Base-by-base conservation (phyloP, 2,797 vertebrate species). In the Sebastes trivittatus region DNA sequence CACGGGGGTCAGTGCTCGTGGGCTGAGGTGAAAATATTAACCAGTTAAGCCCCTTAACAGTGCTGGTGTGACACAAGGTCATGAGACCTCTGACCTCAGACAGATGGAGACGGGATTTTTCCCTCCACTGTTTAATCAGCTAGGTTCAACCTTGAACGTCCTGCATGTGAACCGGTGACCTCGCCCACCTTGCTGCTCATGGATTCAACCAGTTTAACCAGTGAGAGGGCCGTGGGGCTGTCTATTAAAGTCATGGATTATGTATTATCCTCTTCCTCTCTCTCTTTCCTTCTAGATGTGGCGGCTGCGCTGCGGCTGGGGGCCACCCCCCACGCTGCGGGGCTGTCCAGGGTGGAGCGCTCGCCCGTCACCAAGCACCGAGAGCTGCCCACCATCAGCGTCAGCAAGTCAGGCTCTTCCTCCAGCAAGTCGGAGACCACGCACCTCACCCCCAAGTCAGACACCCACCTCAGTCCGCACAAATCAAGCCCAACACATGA, bases 401-500 rank as follows among this genome's bases (percentile, higher is more conserved):
- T 96, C 89, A 95, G 82, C 91, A 95, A 87, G 83, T 95, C 95
- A 89, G 96, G 95, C 70, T 96, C 97, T 70, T 95, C 97, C 77
- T 97, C 97, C 81, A 97, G 92, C 93, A 97, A 96, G 91, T 99
- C 98, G 0, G 98, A 98, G 82, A 96, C 96, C 13, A 36, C 92
- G n/a, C 95, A 95, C 78, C 93, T 95, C 87, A 95, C 94, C n/a
- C 95, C 96, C 34, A 95, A 95, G 86, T 96, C 95, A 1, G 94
- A 94, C 89, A 91, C 87, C 78, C 97, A 87, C 77, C 97, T 97
- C 77, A 98, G 97, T 85, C 98, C 97, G n/a, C 96, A 96, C 78
- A 98, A 97, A 88, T 97, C 97, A 8, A 98, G 98, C 85, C 96
- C 97, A 1, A 97, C 97, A 4, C 98, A 98, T 1, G 98, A 99